Conservation (phyloP, 2,797 vertebrate genomes). For the Anguilla megastoma region DNA sequence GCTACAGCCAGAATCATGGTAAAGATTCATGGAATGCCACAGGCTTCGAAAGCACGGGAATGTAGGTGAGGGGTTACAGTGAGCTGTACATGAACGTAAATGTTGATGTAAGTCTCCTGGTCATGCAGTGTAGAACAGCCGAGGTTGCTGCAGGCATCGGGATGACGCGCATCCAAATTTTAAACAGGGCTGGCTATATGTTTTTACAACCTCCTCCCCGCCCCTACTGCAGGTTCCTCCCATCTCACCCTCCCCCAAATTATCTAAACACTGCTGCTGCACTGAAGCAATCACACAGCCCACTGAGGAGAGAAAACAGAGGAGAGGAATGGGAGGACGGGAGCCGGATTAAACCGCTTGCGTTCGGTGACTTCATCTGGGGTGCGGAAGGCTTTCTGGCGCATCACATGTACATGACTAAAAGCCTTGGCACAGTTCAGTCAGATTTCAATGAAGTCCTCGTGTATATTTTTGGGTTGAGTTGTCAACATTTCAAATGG, state of each 20-base stretch:
- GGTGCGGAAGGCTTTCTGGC: conserved; percentile 71
- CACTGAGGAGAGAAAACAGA: conserved; percentile 68
- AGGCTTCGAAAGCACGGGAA: conserved; percentile 52
- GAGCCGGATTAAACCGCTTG: conserved; percentile 66
- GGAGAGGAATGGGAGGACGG: conserved; percentile 68
- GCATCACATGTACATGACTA: conserved; percentile 79
- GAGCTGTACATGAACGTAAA: conserved; percentile 79
- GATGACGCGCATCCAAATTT: conserved; percentile 26
- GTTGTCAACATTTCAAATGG: conserved; percentile 80
- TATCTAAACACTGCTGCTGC: conserved; percentile 65
- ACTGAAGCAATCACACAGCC: conserved; percentile 79
- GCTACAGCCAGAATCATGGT: conserved; percentile 71
- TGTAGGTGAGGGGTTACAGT: conserved; percentile 53
- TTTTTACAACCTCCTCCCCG: conserved; percentile 54
- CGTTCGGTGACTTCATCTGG: conserved; percentile 76
- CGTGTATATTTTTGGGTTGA: conserved; percentile 82
- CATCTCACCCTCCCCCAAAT: conserved; percentile 51
- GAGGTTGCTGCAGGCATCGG: conserved; percentile 77
- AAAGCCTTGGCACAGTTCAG: conserved; percentile 77
- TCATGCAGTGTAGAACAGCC: conserved; percentile 77
- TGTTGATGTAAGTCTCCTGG: conserved; percentile 78
- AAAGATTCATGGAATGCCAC: conserved; percentile 74
- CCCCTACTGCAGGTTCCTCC: conserved; percentile 43
- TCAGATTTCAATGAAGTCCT: conserved; percentile 83
- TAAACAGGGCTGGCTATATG: conserved; percentile 40